Evolutionary conservation across 2,888 invertebrate species (phyloP).

Genomic region (Hirtodrosophila cameraria): DNA sequence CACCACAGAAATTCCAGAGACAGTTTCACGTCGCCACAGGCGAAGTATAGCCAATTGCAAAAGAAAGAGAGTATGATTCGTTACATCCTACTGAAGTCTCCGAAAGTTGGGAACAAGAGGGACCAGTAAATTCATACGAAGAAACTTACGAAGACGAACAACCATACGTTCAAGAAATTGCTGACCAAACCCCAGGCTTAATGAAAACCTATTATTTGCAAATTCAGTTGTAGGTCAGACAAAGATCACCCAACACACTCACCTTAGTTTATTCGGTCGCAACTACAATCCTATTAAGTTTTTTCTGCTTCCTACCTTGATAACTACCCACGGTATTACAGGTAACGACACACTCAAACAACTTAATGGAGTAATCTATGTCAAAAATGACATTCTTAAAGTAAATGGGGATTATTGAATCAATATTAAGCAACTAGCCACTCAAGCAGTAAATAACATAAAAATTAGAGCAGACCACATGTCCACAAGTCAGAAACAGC

Average conservation of each 20-base stretch:
- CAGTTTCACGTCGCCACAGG: too few relatives aligned
- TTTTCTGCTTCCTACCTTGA: neutral
- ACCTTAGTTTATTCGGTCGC: slow-evolving; percentile 2
- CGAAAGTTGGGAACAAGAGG: too few relatives aligned
- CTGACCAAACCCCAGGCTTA: slow-evolving; percentile 18
- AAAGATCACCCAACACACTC: slow-evolving; percentile 30
- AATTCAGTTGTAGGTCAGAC: slow-evolving; percentile 37
- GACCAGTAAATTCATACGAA: too few relatives aligned
- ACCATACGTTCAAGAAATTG: too few relatives aligned
- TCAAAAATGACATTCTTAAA: neutral
- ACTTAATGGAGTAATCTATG: neutral
- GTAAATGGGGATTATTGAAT: neutral
- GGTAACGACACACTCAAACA: neutral
- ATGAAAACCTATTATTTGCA: slow-evolving; percentile 34
- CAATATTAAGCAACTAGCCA: neutral
- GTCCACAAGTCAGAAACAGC: too few relatives aligned
- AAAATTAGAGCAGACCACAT: too few relatives aligned
- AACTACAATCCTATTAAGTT: neutral
- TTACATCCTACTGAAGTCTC: too few relatives aligned
- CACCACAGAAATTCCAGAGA: too few relatives aligned
- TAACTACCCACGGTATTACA: neutral
- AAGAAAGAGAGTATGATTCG: too few relatives aligned
- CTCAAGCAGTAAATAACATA: too few relatives aligned
- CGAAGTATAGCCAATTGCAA: too few relatives aligned
- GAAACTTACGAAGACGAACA: too few relatives aligned